Evolutionary conservation across 2,888 invertebrate species (phyloP), one percentile per base, ranked within the genome.

Genomic region (Cerastis rubricosa): DNA sequence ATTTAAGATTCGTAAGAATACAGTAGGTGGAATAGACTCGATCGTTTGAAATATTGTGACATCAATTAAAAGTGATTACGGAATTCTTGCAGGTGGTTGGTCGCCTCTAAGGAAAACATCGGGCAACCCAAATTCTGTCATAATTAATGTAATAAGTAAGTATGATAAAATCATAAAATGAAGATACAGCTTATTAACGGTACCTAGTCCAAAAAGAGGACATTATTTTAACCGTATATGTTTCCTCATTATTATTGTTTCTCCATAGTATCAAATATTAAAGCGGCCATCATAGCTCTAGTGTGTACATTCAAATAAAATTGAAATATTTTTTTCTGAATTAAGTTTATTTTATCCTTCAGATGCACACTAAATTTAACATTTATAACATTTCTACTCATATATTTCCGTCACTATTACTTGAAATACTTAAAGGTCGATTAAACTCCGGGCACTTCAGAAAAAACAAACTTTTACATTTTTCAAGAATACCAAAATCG

Each of bases 401-500:
- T 59, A 1, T 51, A 45, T 49, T 65, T 57, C 51, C 35, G 45
- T 29, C 49, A 61, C 25, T 65, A 7, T 59, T 25, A n/a, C 19
- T 69, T 66, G 49, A 66, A 57, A 35, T 47, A n/a, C 47, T 71
- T 35, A 71, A n/a, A 49, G 19, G 6, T 19, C 65, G n/a, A 40
- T 69, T 45, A 43, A 51, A 45, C n/a, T 14, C n/a, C 6, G 47
- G 65, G 40, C 35, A n/a, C 84, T 89, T 91, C 25, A 93, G 81
- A 77, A 88, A 93, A 82, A 85, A 92, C 79, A 91, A 80, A 72
- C 89, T 83, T 47, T 92, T 86, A 54, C 77, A 79, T 87, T 90
- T 80, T 86, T 90, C 87, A 54, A 94, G 86, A 67, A 94, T 81
- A 65, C 92, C 93, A 85, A 93, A 93, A 82, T 91, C 90, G 54